Conservation (phyloP, 1,140 invertebrate genomes). For the Nephila pilipes region DNA sequence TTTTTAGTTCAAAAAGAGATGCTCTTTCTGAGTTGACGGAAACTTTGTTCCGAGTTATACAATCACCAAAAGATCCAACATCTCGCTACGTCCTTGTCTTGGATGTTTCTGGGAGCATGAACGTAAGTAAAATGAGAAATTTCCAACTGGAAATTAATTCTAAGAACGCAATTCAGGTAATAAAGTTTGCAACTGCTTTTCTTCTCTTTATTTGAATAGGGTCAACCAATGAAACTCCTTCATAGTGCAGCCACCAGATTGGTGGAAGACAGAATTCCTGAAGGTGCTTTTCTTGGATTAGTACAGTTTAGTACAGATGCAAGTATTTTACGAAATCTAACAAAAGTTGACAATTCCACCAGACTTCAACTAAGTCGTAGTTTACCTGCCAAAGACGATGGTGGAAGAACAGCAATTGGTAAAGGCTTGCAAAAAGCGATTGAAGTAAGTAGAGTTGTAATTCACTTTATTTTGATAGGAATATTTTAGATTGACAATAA, state of each 20-base stretch:
- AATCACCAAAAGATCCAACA: constrained; percentile 66
- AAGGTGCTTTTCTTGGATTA: constrained; percentile 72
- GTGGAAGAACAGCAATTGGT: constrained; percentile 77
- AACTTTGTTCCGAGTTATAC: constrained; percentile 69
- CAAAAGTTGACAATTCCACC: constrained; percentile 69
- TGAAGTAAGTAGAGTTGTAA: constrained; percentile 45
- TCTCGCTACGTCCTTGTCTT: constrained; percentile 74
- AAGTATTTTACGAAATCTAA: constrained; percentile 67
- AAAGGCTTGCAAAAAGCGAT: constrained; percentile 72
- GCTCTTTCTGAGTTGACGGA: constrained; percentile 60
- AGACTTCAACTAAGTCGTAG: constrained; percentile 44
- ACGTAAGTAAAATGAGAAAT: constrained; percentile 68
- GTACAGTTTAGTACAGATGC: constrained; percentile 77
- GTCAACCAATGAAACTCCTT: constrained; percentile 77
- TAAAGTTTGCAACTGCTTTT: not conserved
- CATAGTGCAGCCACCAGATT: constrained; percentile 75
- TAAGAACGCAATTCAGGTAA: not conserved
- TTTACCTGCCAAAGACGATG: constrained; percentile 76
- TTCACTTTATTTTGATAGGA: no score
- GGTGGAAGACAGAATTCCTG: constrained; percentile 75
- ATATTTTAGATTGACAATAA: no score
- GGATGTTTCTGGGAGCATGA: constrained; percentile 78
- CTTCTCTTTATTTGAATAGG: constrained; percentile 57
- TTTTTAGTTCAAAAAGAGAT: constrained; percentile 46
- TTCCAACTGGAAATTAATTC: not conserved